These are phyloP conservation scores for Hippocampus zosterae DNA, from an alignment of 2,113 vertebrate species.

Conservation along the genomic window DNA sequence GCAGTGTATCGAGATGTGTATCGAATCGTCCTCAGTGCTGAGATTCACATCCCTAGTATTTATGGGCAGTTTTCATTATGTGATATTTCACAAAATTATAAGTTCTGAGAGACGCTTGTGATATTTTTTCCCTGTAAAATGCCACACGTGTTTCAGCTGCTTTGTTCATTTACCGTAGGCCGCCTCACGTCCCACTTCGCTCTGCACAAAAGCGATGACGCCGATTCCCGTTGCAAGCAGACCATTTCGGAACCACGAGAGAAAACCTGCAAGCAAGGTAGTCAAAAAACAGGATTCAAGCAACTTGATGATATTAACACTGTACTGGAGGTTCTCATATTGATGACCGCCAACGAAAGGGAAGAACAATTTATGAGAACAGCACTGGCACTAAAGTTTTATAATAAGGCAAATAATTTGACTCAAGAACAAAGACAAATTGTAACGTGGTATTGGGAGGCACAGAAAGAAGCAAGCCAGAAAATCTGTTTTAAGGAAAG, in stretches of 20 bases:
- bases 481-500: too few relatives aligned
- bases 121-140: not conserved
- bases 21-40: too few relatives aligned
- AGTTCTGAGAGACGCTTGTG: not conserved
- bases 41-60: too few relatives aligned
- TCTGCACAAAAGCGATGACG: conserved; percentile 85
- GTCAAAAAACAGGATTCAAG: not conserved
- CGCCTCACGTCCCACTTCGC: conserved; percentile 82
- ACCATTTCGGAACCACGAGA: conserved; percentile 89
- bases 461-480: too few relatives aligned
- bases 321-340: not conserved
- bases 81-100: not conserved
- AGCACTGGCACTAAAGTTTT: not conserved
- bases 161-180: conserved; percentile 73
- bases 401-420: not conserved
- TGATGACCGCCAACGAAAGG: not conserved
- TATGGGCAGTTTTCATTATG: too few relatives aligned
- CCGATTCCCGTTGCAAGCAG: conserved; percentile 83
- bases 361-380: not conserved
- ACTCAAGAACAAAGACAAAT: too few relatives aligned
- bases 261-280: conserved; percentile 74
- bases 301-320: not conserved
- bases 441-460: too few relatives aligned
- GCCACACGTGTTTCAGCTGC: not conserved
- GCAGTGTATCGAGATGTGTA: too few relatives aligned